These are phyloP conservation scores for Antheraea mylitta DNA, from an alignment of 1,140 invertebrate genomes.

Conservation along the genomic window DNA sequence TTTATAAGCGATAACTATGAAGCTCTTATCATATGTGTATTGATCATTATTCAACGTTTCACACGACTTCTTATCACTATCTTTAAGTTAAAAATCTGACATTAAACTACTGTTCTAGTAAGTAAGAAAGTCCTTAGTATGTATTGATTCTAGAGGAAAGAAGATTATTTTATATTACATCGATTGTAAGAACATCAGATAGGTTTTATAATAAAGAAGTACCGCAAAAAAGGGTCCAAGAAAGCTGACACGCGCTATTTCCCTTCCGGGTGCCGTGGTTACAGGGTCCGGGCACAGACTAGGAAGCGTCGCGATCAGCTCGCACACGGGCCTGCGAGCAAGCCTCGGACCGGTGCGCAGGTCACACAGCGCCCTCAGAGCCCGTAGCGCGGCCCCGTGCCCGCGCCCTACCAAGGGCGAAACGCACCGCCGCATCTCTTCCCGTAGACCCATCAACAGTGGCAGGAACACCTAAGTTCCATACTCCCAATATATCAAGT, in stretches of 20 bases:
- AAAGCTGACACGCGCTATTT: conserved; percentile 90
- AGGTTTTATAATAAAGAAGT: conserved; percentile 64
- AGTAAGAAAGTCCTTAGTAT: too few relatives aligned
- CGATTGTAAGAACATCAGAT: too few relatives aligned
- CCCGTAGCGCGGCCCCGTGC: conserved; percentile 61
- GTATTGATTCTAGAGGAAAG: too few relatives aligned
- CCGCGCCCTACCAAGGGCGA: conserved; percentile 53
- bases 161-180: too few relatives aligned
- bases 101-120: too few relatives aligned
- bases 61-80: too few relatives aligned
- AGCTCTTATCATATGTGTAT: too few relatives aligned
- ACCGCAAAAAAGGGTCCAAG: conserved; percentile 94
- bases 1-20: too few relatives aligned
- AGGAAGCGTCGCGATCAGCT: conserved; percentile 85
- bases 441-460: conserved; percentile 65
- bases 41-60: too few relatives aligned
- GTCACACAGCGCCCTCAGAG: conserved; percentile 65
- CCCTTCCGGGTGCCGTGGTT: conserved; percentile 87
- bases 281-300: conserved; percentile 88
- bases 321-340: conserved; percentile 85
- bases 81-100: too few relatives aligned
- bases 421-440: conserved; percentile 71
- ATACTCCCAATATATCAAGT: background rate
- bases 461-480: conserved; percentile 59
- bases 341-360: conserved; percentile 58